These are phyloP conservation scores for Dynastes hyllus DNA, from an alignment of 2,888 invertebrate genomes.

Conservation along the genomic window DNA sequence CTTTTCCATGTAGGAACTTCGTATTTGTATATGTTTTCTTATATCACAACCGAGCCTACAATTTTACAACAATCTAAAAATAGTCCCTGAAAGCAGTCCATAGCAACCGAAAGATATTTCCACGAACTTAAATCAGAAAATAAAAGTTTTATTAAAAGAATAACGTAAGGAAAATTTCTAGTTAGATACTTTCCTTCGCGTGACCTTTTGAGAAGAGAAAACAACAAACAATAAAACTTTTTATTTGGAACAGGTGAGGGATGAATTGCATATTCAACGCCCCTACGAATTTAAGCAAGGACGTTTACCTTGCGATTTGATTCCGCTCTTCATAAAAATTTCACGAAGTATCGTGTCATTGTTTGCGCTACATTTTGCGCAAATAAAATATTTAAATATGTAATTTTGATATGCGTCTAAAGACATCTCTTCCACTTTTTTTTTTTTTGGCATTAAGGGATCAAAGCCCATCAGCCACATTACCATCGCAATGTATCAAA, in stretches of 20 bases:
- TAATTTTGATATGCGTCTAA: too few relatives aligned
- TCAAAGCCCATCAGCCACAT: too few relatives aligned
- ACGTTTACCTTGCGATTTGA: neutral
- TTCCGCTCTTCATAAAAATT: too few relatives aligned
- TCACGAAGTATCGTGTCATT: too few relatives aligned
- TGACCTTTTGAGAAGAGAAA: slow-evolving; percentile 1
- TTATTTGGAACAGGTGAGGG: slow-evolving; percentile 4
- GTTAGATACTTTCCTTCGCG: neutral
- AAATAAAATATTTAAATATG: too few relatives aligned
- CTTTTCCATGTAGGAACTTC: too few relatives aligned
- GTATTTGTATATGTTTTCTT: too few relatives aligned
- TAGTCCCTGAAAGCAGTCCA: neutral
- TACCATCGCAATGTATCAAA: too few relatives aligned
- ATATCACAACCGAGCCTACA: neutral
- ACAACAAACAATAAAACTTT: slow-evolving; percentile 17
- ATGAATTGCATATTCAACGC: slow-evolving; percentile 23
- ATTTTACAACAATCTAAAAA: neutral
- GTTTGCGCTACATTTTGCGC: too few relatives aligned
- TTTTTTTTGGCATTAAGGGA: too few relatives aligned
- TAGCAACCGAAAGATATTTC: slow-evolving; percentile 2
- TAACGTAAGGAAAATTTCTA: slow-evolving; percentile 6
- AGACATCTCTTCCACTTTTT: too few relatives aligned
- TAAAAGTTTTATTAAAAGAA: slow-evolving; percentile 36
- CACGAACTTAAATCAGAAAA: slow-evolving; percentile 30
- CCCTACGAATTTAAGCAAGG: slow-evolving; percentile 4